A percentile compares a stretch with the other conserved stretches of the same genome.
These are phyloP conservation scores for Glaucomys volans DNA, from an alignment of 2,113 vertebrate species.

Conservation along the genomic window DNA sequence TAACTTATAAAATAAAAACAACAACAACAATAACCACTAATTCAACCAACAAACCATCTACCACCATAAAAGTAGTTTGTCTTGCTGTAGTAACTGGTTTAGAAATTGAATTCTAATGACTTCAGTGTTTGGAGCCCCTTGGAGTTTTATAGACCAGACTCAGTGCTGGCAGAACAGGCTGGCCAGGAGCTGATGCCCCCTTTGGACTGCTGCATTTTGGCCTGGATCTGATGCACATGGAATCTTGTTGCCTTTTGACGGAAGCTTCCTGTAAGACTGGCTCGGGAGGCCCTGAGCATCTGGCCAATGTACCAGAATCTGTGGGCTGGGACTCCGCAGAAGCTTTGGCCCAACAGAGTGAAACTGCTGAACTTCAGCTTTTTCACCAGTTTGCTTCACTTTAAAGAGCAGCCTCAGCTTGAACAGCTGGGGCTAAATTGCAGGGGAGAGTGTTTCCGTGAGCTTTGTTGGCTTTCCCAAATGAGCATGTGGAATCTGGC, in stretches of 20 bases:
- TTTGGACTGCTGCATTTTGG: neutral
- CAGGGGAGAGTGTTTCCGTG: slow-evolving; percentile 70
- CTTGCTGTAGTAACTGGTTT: slow-evolving; percentile 67
- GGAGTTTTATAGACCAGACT: neutral
- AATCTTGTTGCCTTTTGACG: slow-evolving; percentile 55
- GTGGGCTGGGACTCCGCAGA: slow-evolving; percentile 69
- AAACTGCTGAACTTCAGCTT: slow-evolving; percentile 81
- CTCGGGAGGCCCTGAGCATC: slow-evolving; percentile 68
- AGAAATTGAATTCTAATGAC: slow-evolving; percentile 25
- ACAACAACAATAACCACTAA: neutral
- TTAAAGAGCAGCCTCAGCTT: slow-evolving; percentile 82
- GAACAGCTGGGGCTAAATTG: slow-evolving; percentile 82
- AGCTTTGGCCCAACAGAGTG: slow-evolving; percentile 80
- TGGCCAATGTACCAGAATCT: slow-evolving; percentile 69
- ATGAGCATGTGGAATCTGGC: slow-evolving; percentile 62
- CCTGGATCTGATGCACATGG: neutral
- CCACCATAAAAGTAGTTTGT: slow-evolving; percentile 25
- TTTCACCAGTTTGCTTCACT: slow-evolving; percentile 77
- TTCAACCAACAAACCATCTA: neutral
- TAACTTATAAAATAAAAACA: slow-evolving; percentile 69
- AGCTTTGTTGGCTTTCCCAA: slow-evolving; percentile 74
- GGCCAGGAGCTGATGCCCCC: neutral
- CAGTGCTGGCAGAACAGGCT: neutral
- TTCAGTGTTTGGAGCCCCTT: neutral
- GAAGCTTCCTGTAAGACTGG: slow-evolving; percentile 54